Base-by-base conservation (phyloP, 2,113 vertebrate species). In the Phoenicopterus ruber region DNA sequence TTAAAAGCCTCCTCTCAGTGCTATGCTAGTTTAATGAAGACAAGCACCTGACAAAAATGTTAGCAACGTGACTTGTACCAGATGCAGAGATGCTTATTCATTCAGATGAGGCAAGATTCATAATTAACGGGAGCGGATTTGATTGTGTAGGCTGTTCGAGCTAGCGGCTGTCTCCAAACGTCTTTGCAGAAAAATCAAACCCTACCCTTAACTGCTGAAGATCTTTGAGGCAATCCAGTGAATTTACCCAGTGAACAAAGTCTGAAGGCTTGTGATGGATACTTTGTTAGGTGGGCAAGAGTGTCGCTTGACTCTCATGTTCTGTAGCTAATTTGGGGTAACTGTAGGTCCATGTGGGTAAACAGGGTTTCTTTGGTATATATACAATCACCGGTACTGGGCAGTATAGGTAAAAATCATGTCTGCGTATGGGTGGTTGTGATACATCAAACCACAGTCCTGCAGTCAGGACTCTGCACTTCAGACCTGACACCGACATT, bases 51-150 rank as follows among this genome's bases (percentile, higher is more conserved):
- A 89, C 91, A 92, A 59, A 94, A 91, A 83, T 36, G 61, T 94
- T 88, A 95, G 74, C 95, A 95, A 26, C 80, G 17, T 84, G 92
- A 82, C 81, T 95, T 8, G 46, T 40, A 86, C 55, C 91, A 94
- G 90, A 93, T 89, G 90, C 80, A 63, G 90, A 94, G 88, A 76
- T 82, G 83, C 84, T 93, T 88, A 70, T 92, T 88, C 96, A 86
- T 93, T 96, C 90, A 62, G 78, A 40, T 86, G 84, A 92, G 86
- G 83, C 59, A 62, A 42, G 67, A 81, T 61, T 74, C 2, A 6
- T 87, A 96, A 96, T 96, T 95, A 96, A 88, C 46, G 7, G 69
- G 76, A 95, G 57, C 6, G 4, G 71, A 55, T 96, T 92, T 95
- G 91, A 82, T 90, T 80, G 85, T 34, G 85, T 86, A 66, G 90